Evolutionary conservation across 2,113 vertebrate genomes (phyloP).

Genomic region (Apus apus): DNA sequence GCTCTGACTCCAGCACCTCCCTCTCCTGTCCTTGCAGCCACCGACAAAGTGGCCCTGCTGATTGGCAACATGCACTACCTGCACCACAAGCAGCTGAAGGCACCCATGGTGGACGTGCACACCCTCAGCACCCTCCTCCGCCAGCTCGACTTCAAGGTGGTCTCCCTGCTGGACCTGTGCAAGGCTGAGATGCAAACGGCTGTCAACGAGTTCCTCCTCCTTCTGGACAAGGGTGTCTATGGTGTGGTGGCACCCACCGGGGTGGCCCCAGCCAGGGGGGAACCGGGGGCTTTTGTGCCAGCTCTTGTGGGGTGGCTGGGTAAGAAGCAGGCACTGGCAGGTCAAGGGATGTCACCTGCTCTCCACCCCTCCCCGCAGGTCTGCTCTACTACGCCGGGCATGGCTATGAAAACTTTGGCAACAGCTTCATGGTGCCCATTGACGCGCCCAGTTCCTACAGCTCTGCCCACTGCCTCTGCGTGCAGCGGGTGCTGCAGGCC

Average conservation of each 20-base stretch:
- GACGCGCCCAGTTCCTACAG: conserved; percentile 83
- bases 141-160: conserved; percentile 89
- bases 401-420: conserved; percentile 88
- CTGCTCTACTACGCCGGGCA: conserved; percentile 88
- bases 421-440: conserved; percentile 91
- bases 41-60: conserved; percentile 89
- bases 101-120: conserved; percentile 85
- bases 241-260: conserved; percentile 30
- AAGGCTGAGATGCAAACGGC: conserved; percentile 87
- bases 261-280: not conserved
- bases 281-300: not conserved
- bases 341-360: not conserved
- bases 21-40: conserved; percentile 63
- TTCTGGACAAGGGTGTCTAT: conserved; percentile 86
- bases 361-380: conserved; percentile 57
- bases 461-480: conserved; percentile 84
- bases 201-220: conserved; percentile 83
- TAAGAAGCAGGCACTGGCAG: not conserved
- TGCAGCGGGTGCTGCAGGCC: conserved; percentile 80
- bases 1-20: accelerated
- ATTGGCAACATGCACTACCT: conserved; percentile 89
- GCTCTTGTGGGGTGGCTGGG: not conserved
- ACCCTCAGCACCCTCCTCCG: conserved; percentile 81
- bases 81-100: conserved; percentile 81
- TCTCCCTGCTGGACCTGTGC: conserved; percentile 86